Base-by-base conservation (phyloP, 2,113 vertebrate genomes). In the Cottus gobio region DNA sequence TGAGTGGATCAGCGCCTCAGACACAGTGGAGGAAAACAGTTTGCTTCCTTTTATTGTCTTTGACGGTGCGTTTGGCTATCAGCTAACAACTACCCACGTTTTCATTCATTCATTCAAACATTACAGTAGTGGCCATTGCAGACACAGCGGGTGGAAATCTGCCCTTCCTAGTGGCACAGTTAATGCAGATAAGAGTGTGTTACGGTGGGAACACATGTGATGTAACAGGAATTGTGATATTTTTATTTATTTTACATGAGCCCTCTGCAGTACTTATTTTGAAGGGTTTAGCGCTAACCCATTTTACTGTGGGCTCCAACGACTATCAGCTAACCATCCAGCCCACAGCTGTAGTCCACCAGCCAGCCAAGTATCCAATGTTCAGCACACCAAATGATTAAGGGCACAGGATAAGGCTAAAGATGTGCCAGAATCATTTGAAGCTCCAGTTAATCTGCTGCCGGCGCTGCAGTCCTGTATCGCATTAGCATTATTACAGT, bases 401-500 rank as follows among this genome's bases (percentile, higher is more conserved):
- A 83, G 71, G 83, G 74, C 74, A 79, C 34, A 31, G 61, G 56
- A 75, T 79, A 70, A 80, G 64, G 74, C 83, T 85, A 82, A 77
- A 81, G 69, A 86, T 52, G 66, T 69, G 42, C 52, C 66, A 71
- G 56, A 65, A 37, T 79, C 75, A 86, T 86, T 79, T 67, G 78
- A 78, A 67, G 79, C 67, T 46, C 24, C 60, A 2, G 64, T 68
- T 87, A 89, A 91, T 85, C 85, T 84, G 74, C 73, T 73, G 75
- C 44, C 84, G 76, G 80, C 70, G 73, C 71, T 6, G 24, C 64
- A 28, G 34, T 78, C 15, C 76, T 75, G 28, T 34, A 31, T 66
- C 52, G 75, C 75, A 80, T 80, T 75, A 83, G 72, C 85, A 85
- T 87, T 76, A 87, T 85, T 87, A 84, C 31, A 56, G 46, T 28